phyloP scores from a whole-genome alignment of 2,113 vertebrate species.

The Cebus imitator region DNA sequence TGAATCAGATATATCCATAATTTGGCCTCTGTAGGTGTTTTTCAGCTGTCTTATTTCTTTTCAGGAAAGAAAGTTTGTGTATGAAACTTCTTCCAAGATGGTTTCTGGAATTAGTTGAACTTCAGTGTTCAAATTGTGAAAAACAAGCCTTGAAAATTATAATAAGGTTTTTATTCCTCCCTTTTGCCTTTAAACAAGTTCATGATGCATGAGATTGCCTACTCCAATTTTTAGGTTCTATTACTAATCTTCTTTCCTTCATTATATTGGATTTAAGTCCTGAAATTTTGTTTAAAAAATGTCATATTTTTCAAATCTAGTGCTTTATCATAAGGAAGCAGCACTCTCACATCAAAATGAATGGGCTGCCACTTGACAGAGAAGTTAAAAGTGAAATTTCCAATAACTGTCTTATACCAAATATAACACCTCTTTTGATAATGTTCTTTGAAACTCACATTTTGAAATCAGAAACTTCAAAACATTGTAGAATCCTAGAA shows the following conservation, averaged over 20 bases:
- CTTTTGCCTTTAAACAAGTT: constrained; percentile 21
- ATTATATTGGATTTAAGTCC: constrained; percentile 59
- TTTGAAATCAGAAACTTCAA: constrained; percentile 40
- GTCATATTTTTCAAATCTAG: constrained; percentile 53
- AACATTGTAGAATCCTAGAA: constrained; percentile 21
- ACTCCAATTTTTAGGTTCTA: constrained; percentile 44
- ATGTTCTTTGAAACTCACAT: constrained; percentile 37
- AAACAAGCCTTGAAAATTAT: constrained; percentile 32
- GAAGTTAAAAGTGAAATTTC: constrained; percentile 62
- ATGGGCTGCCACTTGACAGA: constrained; percentile 61
- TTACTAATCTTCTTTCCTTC: constrained; percentile 62
- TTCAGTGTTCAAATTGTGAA: not conserved
- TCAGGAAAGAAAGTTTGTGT: not conserved
- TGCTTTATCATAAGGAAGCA: constrained; percentile 69
- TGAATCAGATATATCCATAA: not conserved
- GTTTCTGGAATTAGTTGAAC: constrained; percentile 9
- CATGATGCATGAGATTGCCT: constrained; percentile 26
- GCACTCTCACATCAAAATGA: constrained; percentile 48
- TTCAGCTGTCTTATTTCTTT: constrained; percentile 28
- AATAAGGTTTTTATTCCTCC: constrained; percentile 23
- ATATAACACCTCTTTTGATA: constrained; percentile 43
- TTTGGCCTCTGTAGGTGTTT: not conserved
- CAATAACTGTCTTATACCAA: constrained; percentile 16
- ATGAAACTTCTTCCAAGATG: not conserved
- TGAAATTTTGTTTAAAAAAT: constrained; percentile 68